Conservation (phyloP, 2,113 vertebrate genomes). For the Misgurnus mizolepis region DNA sequence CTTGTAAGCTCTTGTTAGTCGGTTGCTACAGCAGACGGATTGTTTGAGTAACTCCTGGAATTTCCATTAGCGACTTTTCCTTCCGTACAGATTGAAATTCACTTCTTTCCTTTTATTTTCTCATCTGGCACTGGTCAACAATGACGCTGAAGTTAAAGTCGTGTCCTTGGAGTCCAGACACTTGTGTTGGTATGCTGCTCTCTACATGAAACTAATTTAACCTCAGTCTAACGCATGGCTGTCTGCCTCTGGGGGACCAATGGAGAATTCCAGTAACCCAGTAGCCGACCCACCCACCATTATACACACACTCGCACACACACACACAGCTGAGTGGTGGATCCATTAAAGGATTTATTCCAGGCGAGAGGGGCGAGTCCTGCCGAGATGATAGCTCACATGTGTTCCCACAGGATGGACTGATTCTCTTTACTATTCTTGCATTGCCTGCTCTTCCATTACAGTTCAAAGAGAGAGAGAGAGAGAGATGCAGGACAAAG, state of each 20-base stretch:
- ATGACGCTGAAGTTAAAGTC: conserved; percentile 27
- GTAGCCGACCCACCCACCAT: conserved; percentile 24
- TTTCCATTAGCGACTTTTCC: conserved; percentile 47
- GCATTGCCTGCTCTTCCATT: conserved; percentile 28
- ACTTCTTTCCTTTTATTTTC: conserved; percentile 53
- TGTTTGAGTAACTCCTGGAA: conserved; percentile 45
- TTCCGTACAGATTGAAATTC: conserved; percentile 30
- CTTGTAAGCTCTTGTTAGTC: conserved; percentile 2
- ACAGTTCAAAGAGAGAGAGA: conserved; percentile 51
- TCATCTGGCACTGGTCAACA: conserved; percentile 37
- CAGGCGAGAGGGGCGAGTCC: conserved; percentile 32
- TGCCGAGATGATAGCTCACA: conserved; percentile 57
- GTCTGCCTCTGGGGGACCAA: conserved; percentile 29
- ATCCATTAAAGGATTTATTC: conserved; percentile 61
- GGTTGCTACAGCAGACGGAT: conserved; percentile 50
- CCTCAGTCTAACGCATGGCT: conserved; percentile 33
- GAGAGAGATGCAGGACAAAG: conserved; percentile 16
- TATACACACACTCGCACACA: conserved; percentile 41
- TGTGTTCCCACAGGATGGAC: conserved; percentile 58
- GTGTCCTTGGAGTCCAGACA: conserved; percentile 25
- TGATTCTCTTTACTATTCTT: conserved; percentile 39
- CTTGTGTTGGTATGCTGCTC: conserved; percentile 23
- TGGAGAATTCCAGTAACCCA: conserved; percentile 53
- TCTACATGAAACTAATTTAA: conserved; percentile 31
- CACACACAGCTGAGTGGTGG: conserved; percentile 53